These are phyloP conservation scores for Drosophila pegasa DNA, from an alignment of 2,888 invertebrate species.

Conservation along the genomic window DNA sequence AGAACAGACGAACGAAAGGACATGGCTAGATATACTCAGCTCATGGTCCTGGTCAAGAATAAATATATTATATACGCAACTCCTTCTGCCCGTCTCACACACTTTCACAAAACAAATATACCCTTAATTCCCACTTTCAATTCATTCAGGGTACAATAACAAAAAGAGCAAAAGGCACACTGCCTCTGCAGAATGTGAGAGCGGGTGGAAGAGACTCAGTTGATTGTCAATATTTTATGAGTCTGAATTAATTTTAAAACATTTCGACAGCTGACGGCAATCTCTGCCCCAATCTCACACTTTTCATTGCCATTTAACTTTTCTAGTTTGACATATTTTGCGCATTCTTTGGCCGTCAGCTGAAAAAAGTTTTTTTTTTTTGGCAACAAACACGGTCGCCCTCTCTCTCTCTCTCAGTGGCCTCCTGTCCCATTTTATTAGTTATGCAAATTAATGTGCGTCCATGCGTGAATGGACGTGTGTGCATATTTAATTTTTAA, in stretches of 20 bases:
- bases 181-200: neutral
- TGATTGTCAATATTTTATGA: slow-evolving; percentile 77
- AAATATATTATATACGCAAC: too few relatives aligned
- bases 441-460: slow-evolving; percentile 80
- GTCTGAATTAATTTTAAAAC: slow-evolving; percentile 77
- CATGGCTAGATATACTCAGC: too few relatives aligned
- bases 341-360: slow-evolving; percentile 37
- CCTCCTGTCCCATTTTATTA: slow-evolving; percentile 58
- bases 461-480: slow-evolving; percentile 66
- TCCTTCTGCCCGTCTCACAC: too few relatives aligned
- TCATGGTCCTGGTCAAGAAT: too few relatives aligned
- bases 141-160: too few relatives aligned
- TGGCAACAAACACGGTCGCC: neutral
- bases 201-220: slow-evolving; percentile 33
- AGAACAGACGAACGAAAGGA: too few relatives aligned
- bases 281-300: slow-evolving; percentile 31
- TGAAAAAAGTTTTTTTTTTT: slow-evolving; percentile 55
- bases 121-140: too few relatives aligned
- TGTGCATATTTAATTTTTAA: slow-evolving; percentile 69
- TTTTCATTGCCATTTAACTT: slow-evolving; percentile 67
- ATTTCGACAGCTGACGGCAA: slow-evolving; percentile 66
- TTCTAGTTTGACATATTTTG: slow-evolving; percentile 71
- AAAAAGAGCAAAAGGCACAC: slow-evolving; percentile 18
- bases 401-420: neutral
- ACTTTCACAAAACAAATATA: neutral